Base-by-base conservation (phyloP, 2,797 vertebrate species). In the Helarctos malayanus region DNA sequence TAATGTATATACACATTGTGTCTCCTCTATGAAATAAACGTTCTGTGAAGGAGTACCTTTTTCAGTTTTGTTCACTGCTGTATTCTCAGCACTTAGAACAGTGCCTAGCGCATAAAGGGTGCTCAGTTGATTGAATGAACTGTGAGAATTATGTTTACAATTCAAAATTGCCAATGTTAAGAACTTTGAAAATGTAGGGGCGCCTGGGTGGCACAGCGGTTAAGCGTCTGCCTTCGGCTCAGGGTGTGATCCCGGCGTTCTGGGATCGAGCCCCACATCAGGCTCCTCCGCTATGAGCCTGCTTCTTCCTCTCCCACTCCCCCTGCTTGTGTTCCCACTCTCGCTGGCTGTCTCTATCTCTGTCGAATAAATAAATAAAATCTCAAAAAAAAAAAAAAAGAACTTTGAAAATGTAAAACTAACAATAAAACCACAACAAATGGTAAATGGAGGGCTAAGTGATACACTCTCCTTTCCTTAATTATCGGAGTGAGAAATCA, bases 321-420 rank as follows among this genome's bases (percentile, higher is more conserved):
- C 35, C 35, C 35, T 38, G 35, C 35, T 38, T 38, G 35, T 38
- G 35, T 38, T 38, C 35, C 35, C 35, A 38, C 35, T 38, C 35
- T 38, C 35, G 35, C 35, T 38, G 35, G 35, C 35, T 38, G 35
- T 38, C 35, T 38, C 35, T 38, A 38, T 38, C 35, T 38, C 35
- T 38, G 35, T 38, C 35, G 35, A 38, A 38, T 38, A 38, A 38
- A 38, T 38, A 38, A 38, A 38, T 38, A 38, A 38, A 38, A 38
- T 38, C 35, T 38, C 35, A 38, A 38, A 38, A 38, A 38, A 38
- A 38, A 38, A 38, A 38, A 38, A 38, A 38, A 68, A 80, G 75
- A 94, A 27, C 32, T n/a, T 76, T 65, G 49, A 47, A 88, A 91
- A 91, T 41, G 19, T 75, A 84, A 88, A 95, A 82, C 6, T 9